Evolutionary conservation across 2,888 invertebrate genomes (phyloP), one percentile per base, ranked within the genome.

Genomic region (Drosophila vallismaia): DNA sequence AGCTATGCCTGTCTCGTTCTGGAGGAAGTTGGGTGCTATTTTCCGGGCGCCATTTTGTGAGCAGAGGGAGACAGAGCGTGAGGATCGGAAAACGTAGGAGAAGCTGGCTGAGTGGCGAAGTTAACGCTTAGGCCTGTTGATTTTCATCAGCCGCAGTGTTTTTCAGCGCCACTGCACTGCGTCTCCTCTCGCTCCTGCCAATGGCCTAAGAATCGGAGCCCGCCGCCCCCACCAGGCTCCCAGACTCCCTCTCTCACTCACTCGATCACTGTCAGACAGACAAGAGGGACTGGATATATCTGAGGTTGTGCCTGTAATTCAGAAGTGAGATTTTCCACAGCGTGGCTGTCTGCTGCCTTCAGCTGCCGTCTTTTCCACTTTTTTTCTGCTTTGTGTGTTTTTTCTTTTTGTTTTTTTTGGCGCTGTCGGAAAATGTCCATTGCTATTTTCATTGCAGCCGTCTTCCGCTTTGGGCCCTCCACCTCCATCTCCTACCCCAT

Each of bases 261-360:
- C 82, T 71, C 59, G 42, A 52, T 63, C 69, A 63, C 72, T 79
- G 78, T 53, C 73, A 72, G 73, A 52, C 60, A 4, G 36, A 4
- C n/a, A 36, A 36, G 36, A 26, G 33, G 33, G 33, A 48, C 62
- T 33, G 50, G 68, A 10, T 67, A 7, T 38, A 46, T 42, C n/a
- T 9, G 74, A 72, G 64, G 68, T 33, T 68, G 67, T 64, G 71
- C 68, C 77, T 84, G 76, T 90, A 89, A 90, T 88, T 89, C 77
- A 84, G 86, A 89, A 89, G 88, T 90, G 89, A 88, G 88, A 89
- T 84, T 89, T 88, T 90, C 88, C 86, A 83, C 86, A 86, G 85
- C 76, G 76, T 74, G 74, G 71, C 83, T 79, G 79, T 78, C 88
- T 85, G 75, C 60, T 55, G 71, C n/a, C 71, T 71, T 55, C 74